Conservation (phyloP, 2,888 invertebrate genomes). For the Hofmannophila pseudospretella region DNA sequence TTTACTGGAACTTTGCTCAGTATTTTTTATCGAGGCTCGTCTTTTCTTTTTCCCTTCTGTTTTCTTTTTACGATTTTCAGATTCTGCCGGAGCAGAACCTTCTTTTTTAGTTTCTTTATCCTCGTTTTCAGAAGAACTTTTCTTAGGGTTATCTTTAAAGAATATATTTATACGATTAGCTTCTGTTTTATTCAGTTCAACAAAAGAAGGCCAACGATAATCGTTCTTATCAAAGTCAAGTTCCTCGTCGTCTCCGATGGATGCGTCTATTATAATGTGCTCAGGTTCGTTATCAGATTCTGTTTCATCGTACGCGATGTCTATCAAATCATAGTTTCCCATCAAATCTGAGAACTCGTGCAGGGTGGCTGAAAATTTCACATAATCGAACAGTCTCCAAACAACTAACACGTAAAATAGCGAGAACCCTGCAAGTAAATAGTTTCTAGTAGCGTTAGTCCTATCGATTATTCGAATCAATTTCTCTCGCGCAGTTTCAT, state of each 20-base stretch:
- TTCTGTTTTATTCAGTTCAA: conserved; percentile 34
- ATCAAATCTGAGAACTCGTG: conserved; percentile 53
- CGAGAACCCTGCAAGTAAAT: conserved; percentile 48
- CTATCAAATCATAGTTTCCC: conserved; percentile 47
- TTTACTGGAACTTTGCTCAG: too few relatives aligned
- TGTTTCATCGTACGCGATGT: conserved; percentile 26
- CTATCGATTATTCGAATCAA: conserved; percentile 36
- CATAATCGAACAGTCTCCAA: conserved; percentile 45
- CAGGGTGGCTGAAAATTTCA: conserved; percentile 55
- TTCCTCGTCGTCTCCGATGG: conserved; percentile 11
- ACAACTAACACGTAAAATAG: conserved; percentile 45
- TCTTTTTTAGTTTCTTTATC: conserved; percentile 8
- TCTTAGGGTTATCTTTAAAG: conserved; percentile 20
- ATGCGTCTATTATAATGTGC: conserved; percentile 12
- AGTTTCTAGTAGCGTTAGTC: conserved; percentile 50
- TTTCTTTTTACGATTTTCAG: conserved; percentile 4
- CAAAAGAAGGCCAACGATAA: conserved; percentile 37
- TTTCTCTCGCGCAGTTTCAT: conserved; percentile 30
- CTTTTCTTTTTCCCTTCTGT: conserved; percentile 6
- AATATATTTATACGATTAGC: conserved; percentile 27
- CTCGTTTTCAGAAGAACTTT: background rate
- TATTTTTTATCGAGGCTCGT: background rate
- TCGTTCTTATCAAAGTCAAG: conserved; percentile 14
- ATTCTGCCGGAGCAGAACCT: conserved; percentile 5
- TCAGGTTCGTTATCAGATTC: conserved; percentile 16